These are phyloP conservation scores for Ashinkailepas kermadecensis DNA, from an alignment of 2,888 invertebrate genomes.

Conservation along the genomic window DNA sequence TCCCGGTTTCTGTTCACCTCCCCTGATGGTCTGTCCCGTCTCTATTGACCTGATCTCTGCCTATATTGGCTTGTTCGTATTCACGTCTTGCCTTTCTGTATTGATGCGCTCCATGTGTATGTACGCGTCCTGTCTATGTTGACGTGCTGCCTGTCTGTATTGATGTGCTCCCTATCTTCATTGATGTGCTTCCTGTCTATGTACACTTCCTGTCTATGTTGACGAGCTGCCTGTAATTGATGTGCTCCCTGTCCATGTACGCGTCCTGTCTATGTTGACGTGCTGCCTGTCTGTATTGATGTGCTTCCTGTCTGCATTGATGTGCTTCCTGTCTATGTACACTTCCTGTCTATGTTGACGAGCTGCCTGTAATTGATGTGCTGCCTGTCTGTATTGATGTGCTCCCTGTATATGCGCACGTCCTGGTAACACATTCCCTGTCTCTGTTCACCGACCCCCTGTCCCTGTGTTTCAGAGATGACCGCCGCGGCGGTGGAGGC, in stretches of 20 bases:
- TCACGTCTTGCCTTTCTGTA: background rate
- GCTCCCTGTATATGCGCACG: background rate
- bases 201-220: too few relatives aligned
- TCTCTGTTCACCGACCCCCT: too few relatives aligned
- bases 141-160: background rate
- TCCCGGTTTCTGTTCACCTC: background rate
- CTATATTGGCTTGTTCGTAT: background rate
- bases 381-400: background rate
- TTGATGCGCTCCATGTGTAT: background rate
- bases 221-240: too few relatives aligned
- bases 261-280: too few relatives aligned
- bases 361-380: too few relatives aligned
- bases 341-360: background rate
- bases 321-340: background rate
- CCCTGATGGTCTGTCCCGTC: too few relatives aligned
- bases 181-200: too few relatives aligned
- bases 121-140: background rate
- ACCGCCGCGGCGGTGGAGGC: background rate
- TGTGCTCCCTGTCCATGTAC: too few relatives aligned
- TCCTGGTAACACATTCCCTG: background rate
- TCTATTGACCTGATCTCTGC: too few relatives aligned
- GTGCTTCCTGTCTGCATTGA: too few relatives aligned
- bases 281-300: too few relatives aligned
- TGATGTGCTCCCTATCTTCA: too few relatives aligned
- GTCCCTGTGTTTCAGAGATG: background rate